Conservation (phyloP, 2,797 vertebrate genomes). For the Rhynchonycteris naso region DNA sequence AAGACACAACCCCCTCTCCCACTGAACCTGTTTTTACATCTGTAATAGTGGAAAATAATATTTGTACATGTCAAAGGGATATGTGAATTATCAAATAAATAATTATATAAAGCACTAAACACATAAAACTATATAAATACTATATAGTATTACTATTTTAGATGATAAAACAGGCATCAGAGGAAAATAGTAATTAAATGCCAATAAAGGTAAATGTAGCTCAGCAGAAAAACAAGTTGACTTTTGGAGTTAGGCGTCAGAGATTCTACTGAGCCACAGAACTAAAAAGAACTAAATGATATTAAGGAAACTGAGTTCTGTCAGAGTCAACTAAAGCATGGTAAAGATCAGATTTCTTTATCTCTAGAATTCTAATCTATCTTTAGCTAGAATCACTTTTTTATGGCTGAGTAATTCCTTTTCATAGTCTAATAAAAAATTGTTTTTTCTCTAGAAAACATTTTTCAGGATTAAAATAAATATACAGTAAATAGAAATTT, state of each 20-base stretch:
- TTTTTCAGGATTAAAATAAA: slow-evolving; percentile 35
- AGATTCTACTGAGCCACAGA: not conserved
- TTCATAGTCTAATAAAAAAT: not conserved
- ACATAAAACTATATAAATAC: slow-evolving; percentile 70
- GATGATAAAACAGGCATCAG: slow-evolving; percentile 66
- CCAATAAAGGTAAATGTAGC: slow-evolving; percentile 69
- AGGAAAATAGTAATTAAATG: slow-evolving; percentile 79
- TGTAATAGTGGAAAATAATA: slow-evolving; percentile 52
- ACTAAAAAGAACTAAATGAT: slow-evolving; percentile 39
- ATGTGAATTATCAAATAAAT: slow-evolving; percentile 65
- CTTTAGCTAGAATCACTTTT: slow-evolving; percentile 1
- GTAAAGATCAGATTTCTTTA: not conserved
- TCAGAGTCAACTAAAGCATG: not conserved
- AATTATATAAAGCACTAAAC: slow-evolving; percentile 59
- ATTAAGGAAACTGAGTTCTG: not conserved
- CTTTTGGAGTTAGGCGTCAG: slow-evolving; percentile 56
- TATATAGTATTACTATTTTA: slow-evolving; percentile 63
- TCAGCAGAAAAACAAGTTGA: slow-evolving; percentile 70
- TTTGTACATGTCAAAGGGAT: slow-evolving; percentile 45
- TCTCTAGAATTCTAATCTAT: not conserved
- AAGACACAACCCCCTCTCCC: not conserved
- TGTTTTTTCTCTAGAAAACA: not conserved
- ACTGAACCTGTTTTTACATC: slow-evolving; percentile 28
- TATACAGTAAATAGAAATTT: not conserved
- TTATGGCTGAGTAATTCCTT: not conserved